A percentile compares a stretch with the other conserved stretches of the same genome.
These are phyloP conservation scores for Epinotia nisella DNA, from an alignment of 2,888 invertebrate genomes.

Conservation along the genomic window DNA sequence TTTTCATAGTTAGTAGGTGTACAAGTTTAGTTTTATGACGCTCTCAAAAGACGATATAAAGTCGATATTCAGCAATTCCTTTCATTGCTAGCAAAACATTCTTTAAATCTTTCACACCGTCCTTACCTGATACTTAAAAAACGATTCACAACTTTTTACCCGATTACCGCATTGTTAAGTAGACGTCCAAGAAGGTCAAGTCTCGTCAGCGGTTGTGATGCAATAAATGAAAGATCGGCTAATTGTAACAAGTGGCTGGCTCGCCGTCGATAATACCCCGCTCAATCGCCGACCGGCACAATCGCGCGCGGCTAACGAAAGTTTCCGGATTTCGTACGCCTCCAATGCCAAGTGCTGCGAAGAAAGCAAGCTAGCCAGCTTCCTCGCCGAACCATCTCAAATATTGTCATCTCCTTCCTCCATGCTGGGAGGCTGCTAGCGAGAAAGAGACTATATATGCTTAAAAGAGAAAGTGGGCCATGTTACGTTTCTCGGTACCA, in stretches of 20 bases:
- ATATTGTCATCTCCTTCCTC: slow-evolving; percentile 71
- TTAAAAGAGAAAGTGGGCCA: slow-evolving; percentile 85
- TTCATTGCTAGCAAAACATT: neutral
- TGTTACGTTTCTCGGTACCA: slow-evolving; percentile 82
- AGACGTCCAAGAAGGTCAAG: slow-evolving; percentile 50
- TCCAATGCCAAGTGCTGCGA: slow-evolving; percentile 82
- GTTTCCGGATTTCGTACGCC: slow-evolving; percentile 82
- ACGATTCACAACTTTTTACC: slow-evolving; percentile 44
- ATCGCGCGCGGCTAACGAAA: slow-evolving; percentile 75
- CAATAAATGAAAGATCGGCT: slow-evolving; percentile 66
- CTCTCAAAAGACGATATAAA: neutral
- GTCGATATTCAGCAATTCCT: neutral
- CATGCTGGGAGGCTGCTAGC: slow-evolving; percentile 54
- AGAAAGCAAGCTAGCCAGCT: slow-evolving; percentile 80
- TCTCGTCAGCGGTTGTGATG: slow-evolving; percentile 54
- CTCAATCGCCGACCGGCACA: slow-evolving; percentile 60
- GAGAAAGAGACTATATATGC: slow-evolving; percentile 75
- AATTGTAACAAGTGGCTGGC: slow-evolving; percentile 64
- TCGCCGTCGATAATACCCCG: slow-evolving; percentile 37
- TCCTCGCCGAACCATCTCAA: slow-evolving; percentile 64
- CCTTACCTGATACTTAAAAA: slow-evolving; percentile 17
- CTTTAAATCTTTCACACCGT: neutral
- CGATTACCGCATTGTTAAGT: slow-evolving; percentile 66
- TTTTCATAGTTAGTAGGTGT: neutral
- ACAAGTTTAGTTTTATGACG: neutral